phyloP scores from a whole-genome alignment of 2,888 invertebrate species.

The Gortyna flavago region DNA sequence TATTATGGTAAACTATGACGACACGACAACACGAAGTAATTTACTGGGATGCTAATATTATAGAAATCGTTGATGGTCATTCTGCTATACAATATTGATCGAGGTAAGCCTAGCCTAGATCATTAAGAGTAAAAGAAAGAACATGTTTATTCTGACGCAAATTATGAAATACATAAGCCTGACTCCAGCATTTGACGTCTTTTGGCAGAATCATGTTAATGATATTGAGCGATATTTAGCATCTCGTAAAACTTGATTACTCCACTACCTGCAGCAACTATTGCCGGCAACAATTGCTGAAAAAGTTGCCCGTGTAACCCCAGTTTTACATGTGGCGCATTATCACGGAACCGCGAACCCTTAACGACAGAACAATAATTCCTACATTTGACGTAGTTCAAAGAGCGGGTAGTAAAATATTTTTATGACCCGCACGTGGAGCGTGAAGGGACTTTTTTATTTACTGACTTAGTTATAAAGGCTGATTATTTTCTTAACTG shows the following conservation, averaged over 20 bases:
- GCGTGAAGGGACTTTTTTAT: slow-evolving; percentile 39
- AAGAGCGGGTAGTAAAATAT: slow-evolving; percentile 50
- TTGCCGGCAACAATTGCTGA: not conserved
- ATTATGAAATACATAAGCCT: not conserved
- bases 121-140: not conserved
- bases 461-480: slow-evolving; percentile 24
- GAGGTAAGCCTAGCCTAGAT: not conserved
- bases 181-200: not conserved
- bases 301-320: slow-evolving; percentile 11
- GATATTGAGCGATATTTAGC: too few species aligned
- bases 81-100: not conserved
- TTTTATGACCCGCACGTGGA: slow-evolving; percentile 59
- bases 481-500: not conserved
- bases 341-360: slow-evolving; percentile 23
- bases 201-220: too few species aligned
- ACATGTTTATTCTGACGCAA: not conserved
- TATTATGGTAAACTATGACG: not conserved
- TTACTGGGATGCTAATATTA: not conserved
- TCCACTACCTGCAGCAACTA: not conserved
- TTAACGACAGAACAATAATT: slow-evolving; percentile 49
- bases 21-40: not conserved
- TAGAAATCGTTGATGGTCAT: not conserved
- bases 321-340: slow-evolving; percentile 17
- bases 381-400: slow-evolving; percentile 33
- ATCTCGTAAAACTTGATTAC: not conserved